Conservation (phyloP, 2,113 vertebrate species). For the Ramphastos sulfuratus region DNA sequence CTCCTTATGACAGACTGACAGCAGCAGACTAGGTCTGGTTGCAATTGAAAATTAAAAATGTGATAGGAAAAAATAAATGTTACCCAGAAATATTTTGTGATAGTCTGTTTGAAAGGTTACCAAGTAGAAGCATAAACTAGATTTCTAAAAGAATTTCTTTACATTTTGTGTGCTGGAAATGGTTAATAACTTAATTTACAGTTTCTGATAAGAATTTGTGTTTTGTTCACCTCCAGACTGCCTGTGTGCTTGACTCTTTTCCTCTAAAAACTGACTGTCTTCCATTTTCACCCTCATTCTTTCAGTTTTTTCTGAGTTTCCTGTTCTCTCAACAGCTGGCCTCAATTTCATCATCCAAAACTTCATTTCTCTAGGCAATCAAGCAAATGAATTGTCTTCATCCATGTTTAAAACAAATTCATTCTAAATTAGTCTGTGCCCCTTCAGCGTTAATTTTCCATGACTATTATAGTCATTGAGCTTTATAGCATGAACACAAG, state of each 20-base stretch:
- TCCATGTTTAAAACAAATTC: slow-evolving; percentile 60
- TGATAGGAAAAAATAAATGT: background rate
- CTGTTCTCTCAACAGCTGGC: slow-evolving; percentile 56
- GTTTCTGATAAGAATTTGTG: background rate
- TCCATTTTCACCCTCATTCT: background rate
- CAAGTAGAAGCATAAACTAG: background rate
- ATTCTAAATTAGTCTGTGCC: slow-evolving; percentile 53
- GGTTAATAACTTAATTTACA: background rate
- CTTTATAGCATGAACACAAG: slow-evolving; percentile 60
- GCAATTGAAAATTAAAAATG: background rate
- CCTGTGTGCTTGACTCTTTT: background rate
- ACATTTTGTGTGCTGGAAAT: background rate
- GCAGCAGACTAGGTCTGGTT: background rate
- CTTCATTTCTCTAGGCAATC: slow-evolving; percentile 58
- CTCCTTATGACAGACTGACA: background rate
- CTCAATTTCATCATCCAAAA: slow-evolving; percentile 52
- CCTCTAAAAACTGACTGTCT: background rate
- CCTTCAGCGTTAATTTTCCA: slow-evolving; percentile 61
- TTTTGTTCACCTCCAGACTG: background rate
- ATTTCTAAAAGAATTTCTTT: background rate
- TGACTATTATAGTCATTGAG: slow-evolving; percentile 59
- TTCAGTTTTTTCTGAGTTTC: slow-evolving; percentile 19
- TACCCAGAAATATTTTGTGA: background rate
- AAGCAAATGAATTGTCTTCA: slow-evolving; percentile 61
- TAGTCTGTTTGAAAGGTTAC: background rate